A percentile compares a stretch with the other conserved stretches of the same genome.
Evolutionary conservation across 2,797 vertebrate genomes (phyloP).

Genomic region (Macrochelys suwanniensis): DNA sequence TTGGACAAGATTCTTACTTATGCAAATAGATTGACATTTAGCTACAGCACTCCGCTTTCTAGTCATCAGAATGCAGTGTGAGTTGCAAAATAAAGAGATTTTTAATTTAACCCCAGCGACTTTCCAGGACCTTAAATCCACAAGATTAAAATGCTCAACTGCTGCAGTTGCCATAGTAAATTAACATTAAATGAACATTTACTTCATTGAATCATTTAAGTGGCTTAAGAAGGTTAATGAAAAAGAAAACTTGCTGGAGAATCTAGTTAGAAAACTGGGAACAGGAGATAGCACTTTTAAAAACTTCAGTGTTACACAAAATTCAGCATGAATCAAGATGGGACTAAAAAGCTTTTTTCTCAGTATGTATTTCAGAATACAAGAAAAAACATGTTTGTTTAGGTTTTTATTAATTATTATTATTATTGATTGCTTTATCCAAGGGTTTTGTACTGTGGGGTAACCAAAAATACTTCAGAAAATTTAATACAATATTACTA

Average conservation of each 20-base stretch:
- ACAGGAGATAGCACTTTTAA: background rate
- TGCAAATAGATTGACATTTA: background rate
- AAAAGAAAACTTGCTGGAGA: constrained; percentile 14
- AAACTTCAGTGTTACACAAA: background rate
- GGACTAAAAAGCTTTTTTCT: background rate
- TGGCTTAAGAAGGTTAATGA: constrained; percentile 1
- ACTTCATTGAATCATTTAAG: constrained; percentile 22
- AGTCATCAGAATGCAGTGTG: background rate
- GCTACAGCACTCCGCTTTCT: background rate
- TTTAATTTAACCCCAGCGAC: background rate
- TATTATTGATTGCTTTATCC: background rate
- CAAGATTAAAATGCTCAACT: constrained; percentile 22
- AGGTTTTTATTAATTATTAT: background rate
- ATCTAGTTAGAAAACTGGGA: background rate
- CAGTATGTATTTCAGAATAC: background rate
- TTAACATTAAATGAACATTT: constrained; percentile 40
- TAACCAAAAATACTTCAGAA: background rate
- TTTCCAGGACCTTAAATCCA: background rate
- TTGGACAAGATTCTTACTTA: background rate
- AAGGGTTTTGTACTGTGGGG: fast-evolving
- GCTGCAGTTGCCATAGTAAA: background rate
- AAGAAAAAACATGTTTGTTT: background rate
- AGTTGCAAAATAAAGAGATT: background rate
- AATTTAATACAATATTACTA: background rate
- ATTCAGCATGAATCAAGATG: background rate